Evolutionary conservation across 1,140 invertebrate genomes (phyloP), one percentile per base, ranked within the genome.

Genomic region (Batillaria attramentaria): DNA sequence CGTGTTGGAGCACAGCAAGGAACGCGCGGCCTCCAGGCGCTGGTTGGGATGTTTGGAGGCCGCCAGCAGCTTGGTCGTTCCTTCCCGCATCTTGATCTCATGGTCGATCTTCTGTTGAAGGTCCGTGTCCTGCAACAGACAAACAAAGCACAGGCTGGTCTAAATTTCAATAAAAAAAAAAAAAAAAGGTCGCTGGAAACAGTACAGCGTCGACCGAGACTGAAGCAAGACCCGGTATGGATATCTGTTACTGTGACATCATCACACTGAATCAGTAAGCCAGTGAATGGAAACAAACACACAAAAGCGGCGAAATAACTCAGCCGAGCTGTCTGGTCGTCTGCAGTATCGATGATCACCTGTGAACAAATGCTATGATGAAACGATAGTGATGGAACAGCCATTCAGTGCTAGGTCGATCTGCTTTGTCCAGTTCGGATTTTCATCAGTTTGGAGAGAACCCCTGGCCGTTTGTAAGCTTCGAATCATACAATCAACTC

Each of bases 41-140:
- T 95, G 94, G 28, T 92, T 90, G 50, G 93, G 93, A 84, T 94
- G 93, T 83, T 90, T 90, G 81, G 94, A 94, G 0, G 94, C 94
- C 5, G 94, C 94, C 88, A 95, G 90, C 50, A 95, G 90, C 83
- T 93, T 93, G 3, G 93, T 93, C 0, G 94, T 94, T 0, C 94
- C 94, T 86, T 95, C 94, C 28, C 94, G 92, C 93, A 95, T 95
- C 89, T 94, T 94, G 76, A 95, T 94, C 87, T 95, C 94, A 86
- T 94, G 91, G 83, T 94, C 94, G 77, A 95, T 94, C 85, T 94
- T 94, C 84, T 94, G 94, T 85, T 95, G 93, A 81, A 95, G 90
- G 88, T 95, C 94, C 81, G 87, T 85, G 81, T 91, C 91, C 91
- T 92, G 81, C 50, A 16, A 37, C 2, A 79, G 0, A 74, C 41